Conservation (phyloP, 2,113 vertebrate species). For the Nematolebias whitei region DNA sequence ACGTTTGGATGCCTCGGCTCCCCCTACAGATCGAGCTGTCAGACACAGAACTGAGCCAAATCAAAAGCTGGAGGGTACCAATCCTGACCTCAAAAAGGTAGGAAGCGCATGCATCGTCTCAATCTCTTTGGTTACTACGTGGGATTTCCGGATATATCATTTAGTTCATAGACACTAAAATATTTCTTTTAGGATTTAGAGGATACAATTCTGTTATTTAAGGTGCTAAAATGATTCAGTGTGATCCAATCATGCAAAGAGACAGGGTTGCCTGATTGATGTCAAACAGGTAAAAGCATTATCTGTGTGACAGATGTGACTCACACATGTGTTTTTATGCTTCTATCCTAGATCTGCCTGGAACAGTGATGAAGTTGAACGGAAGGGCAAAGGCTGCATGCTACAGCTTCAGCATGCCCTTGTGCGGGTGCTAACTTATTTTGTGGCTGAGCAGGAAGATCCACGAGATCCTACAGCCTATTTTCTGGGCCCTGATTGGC, state of each 20-base stretch:
- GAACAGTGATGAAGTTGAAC: slow-evolving; percentile 88
- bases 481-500: slow-evolving; percentile 93
- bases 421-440: slow-evolving; percentile 89
- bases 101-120: too few relatives aligned
- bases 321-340: slow-evolving; percentile 37
- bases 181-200: slow-evolving; percentile 47
- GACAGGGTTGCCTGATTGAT: slow-evolving; percentile 42
- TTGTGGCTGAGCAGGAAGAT: slow-evolving; percentile 85
- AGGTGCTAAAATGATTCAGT: slow-evolving; percentile 40
- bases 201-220: slow-evolving; percentile 55
- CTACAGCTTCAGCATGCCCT: slow-evolving; percentile 91
- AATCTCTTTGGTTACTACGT: too few relatives aligned
- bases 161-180: slow-evolving; percentile 23
- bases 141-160: slow-evolving; percentile 3
- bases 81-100: slow-evolving; percentile 89
- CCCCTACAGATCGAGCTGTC: slow-evolving; percentile 93
- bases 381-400: slow-evolving; percentile 85
- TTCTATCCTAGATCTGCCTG: slow-evolving; percentile 64
- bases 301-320: slow-evolving; percentile 41
- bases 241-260: slow-evolving; percentile 66
- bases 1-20: slow-evolving; percentile 91
- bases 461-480: slow-evolving; percentile 75
- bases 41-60: slow-evolving; percentile 91
- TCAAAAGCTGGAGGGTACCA: slow-evolving; percentile 94
- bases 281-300: slow-evolving; percentile 33